These are phyloP conservation scores for Pachyrhynchus sulphureomaculatus DNA, from an alignment of 1,140 invertebrate genomes.

Conservation along the genomic window DNA sequence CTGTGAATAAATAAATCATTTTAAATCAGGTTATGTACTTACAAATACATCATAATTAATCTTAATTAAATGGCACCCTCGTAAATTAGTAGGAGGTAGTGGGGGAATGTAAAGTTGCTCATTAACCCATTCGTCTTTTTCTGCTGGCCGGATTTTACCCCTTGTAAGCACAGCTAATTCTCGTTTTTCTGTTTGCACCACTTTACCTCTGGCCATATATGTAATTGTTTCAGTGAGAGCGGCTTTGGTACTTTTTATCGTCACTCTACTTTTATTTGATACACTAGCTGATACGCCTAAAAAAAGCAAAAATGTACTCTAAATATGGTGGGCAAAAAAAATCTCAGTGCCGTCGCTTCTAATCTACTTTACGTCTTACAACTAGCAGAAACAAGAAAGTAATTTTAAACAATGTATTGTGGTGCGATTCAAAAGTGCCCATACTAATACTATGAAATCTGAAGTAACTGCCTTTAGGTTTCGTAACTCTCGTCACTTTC, in stretches of 20 bases:
- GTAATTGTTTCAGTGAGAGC: slow-evolving; percentile 87
- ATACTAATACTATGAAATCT: no score
- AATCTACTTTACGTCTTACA: neutral
- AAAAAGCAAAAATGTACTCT: neutral
- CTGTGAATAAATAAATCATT: no score
- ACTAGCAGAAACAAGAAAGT: no score
- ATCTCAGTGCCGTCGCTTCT: neutral
- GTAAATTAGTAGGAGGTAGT: slow-evolving; percentile 91
- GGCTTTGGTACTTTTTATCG: slow-evolving; percentile 72
- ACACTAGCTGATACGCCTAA: slow-evolving; percentile 70
- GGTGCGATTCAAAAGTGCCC: no score
- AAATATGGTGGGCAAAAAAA: neutral
- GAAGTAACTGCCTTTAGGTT: no score
- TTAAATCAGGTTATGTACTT: slow-evolving; percentile 56
- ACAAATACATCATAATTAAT: slow-evolving; percentile 95
- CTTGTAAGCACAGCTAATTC: slow-evolving; percentile 79
- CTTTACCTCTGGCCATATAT: slow-evolving; percentile 83
- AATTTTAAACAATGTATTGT: no score
- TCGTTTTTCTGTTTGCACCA: slow-evolving; percentile 82
- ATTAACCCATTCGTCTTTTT: slow-evolving; percentile 83
- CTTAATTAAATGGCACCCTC: slow-evolving; percentile 91
- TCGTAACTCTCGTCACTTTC: no score
- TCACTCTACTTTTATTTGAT: slow-evolving; percentile 81
- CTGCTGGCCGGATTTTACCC: slow-evolving; percentile 81
- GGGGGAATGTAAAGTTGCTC: slow-evolving; percentile 93